phyloP scores from a whole-genome alignment of 2,113 vertebrate genomes.

The Vanacampus margaritifer region DNA sequence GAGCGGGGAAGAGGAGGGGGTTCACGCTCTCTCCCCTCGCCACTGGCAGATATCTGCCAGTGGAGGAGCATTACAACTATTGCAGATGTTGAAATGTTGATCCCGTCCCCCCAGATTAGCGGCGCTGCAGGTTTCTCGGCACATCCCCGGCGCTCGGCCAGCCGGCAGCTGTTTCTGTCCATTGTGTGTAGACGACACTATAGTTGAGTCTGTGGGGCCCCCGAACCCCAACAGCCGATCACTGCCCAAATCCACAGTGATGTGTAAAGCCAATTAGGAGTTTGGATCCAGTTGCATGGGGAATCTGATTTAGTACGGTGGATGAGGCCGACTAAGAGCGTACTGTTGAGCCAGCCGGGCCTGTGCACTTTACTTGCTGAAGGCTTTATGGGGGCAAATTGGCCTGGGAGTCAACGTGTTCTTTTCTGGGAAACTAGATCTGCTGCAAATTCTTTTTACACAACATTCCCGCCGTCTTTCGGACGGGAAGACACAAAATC shows the following conservation, averaged over 20 bases:
- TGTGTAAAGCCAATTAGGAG: constrained; percentile 71
- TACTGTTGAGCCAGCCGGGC: constrained; percentile 44
- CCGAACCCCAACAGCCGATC: constrained; percentile 43
- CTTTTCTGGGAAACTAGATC: constrained; percentile 28
- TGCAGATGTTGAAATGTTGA: constrained; percentile 82
- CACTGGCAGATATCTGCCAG: constrained; percentile 70
- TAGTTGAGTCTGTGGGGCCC: constrained; percentile 43
- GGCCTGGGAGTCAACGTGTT: constrained; percentile 28
- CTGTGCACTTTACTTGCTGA: constrained; percentile 35
- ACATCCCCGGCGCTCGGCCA: constrained; percentile 46
- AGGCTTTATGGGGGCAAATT: constrained; percentile 57
- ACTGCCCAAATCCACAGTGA: constrained; percentile 57
- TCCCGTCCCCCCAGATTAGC: constrained; percentile 70
- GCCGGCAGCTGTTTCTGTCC: constrained; percentile 72
- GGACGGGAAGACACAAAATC: constrained; percentile 1
- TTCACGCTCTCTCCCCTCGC: constrained; percentile 68
- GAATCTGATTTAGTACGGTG: constrained; percentile 66
- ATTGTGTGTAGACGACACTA: constrained; percentile 29
- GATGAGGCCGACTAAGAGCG: constrained; percentile 49
- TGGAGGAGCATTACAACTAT: constrained; percentile 75
- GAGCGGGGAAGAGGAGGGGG: constrained; percentile 22
- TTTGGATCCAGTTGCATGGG: constrained; percentile 64
- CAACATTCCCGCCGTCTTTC: constrained; percentile 1
- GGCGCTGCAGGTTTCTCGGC: constrained; percentile 52
- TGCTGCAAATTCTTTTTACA: constrained; percentile 10